These are phyloP conservation scores for Thamnophis elegans DNA, from an alignment of 2,797 vertebrate species.

Conservation along the genomic window DNA sequence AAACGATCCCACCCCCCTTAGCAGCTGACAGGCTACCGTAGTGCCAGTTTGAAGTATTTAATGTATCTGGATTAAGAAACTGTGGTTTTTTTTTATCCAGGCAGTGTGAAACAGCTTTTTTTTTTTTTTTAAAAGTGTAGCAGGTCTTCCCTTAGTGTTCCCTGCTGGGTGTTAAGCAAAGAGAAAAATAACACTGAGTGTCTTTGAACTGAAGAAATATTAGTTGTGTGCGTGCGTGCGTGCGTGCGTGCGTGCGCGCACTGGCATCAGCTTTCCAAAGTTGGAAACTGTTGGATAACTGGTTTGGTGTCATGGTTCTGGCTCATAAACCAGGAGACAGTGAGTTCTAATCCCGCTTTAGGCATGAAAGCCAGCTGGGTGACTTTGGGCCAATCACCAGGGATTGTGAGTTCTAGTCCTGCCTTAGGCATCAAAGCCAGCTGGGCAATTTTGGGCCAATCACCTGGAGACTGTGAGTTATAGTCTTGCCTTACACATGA, in stretches of 20 bases:
- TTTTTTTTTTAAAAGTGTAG: not conserved
- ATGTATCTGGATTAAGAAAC: not conserved
- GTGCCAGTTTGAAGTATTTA: not conserved
- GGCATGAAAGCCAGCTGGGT: not conserved
- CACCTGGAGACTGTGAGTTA: not conserved
- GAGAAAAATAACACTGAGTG: not conserved
- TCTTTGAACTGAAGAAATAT: not conserved
- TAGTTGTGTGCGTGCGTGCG: not conserved
- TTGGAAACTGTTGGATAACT: not conserved
- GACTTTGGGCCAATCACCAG: not conserved
- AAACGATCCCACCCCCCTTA: not conserved
- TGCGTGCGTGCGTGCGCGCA: not conserved
- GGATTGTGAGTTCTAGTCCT: too few species aligned
- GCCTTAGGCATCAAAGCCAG: too few species aligned
- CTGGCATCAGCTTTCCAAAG: not conserved
- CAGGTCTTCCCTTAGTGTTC: not conserved
- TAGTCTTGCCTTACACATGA: accelerated
- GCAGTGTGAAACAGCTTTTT: not conserved
- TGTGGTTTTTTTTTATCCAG: not conserved
- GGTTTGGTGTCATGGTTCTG: not conserved
- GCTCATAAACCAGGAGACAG: not conserved
- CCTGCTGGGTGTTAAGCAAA: not conserved
- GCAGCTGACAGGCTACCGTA: not conserved
- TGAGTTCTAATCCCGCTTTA: not conserved
- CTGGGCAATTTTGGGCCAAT: not conserved